A percentile compares a stretch with the other conserved stretches of the same genome.
These are phyloP conservation scores for Dendrocincla fuliginosa DNA, from an alignment of 2,797 vertebrate genomes.

Conservation along the genomic window DNA sequence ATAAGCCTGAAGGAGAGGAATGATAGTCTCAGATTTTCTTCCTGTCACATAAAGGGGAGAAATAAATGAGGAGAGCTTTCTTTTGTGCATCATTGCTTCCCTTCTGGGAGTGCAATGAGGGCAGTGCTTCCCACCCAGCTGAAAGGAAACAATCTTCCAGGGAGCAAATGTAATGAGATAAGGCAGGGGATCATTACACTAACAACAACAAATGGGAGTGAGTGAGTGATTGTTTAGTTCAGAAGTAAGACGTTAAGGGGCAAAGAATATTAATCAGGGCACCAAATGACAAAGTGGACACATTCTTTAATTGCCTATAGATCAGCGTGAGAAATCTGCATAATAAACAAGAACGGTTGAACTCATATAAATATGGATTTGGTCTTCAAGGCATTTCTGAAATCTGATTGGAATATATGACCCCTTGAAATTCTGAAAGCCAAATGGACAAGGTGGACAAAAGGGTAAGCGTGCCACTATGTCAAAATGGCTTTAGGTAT, in stretches of 20 bases:
- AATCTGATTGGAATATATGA: background rate
- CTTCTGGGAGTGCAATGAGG: background rate
- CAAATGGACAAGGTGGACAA: background rate
- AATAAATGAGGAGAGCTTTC: conserved; percentile 17
- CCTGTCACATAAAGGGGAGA: background rate
- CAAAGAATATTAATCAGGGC: background rate
- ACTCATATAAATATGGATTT: background rate
- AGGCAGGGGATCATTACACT: conserved; percentile 9
- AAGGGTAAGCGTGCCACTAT: background rate
- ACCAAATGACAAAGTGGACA: background rate
- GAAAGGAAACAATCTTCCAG: conserved; percentile 1
- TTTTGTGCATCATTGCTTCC: conserved; percentile 15
- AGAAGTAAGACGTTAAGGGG: background rate
- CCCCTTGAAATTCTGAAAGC: background rate
- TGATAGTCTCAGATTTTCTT: background rate
- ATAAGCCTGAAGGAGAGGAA: background rate
- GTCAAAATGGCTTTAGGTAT: background rate
- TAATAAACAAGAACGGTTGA: background rate
- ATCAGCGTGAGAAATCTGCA: background rate
- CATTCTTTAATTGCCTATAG: background rate
- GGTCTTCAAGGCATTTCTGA: background rate
- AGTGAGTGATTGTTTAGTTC: background rate
- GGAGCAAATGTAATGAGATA: background rate
- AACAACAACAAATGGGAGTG: conserved; percentile 1
- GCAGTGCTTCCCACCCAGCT: background rate